Evolutionary conservation across 2,797 vertebrate species (phyloP).

Genomic region (Pseudocheirus occidentalis): DNA sequence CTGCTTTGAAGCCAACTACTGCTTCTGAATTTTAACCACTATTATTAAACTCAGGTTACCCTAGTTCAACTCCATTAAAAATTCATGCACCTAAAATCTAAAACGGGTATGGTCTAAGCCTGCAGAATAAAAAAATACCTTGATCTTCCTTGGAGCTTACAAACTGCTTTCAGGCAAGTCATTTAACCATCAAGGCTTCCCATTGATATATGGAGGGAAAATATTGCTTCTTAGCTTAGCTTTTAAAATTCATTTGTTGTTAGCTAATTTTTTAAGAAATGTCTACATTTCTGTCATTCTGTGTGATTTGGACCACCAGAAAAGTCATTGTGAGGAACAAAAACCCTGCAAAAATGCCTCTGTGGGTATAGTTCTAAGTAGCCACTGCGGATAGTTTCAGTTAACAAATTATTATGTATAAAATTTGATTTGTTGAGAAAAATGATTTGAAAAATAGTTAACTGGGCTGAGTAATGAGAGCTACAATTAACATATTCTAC

Average conservation of each 20-base stretch:
- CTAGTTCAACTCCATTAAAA: background rate
- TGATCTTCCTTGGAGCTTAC: slow-evolving; percentile 6
- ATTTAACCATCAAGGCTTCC: slow-evolving; percentile 53
- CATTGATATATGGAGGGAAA: background rate
- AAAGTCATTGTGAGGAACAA: slow-evolving; percentile 31
- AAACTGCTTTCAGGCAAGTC: slow-evolving; percentile 2
- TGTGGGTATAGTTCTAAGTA: slow-evolving; percentile 45
- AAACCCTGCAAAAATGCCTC: slow-evolving; percentile 51
- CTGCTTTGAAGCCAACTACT: background rate
- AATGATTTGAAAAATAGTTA: slow-evolving; percentile 68
- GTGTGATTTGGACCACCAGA: slow-evolving; percentile 24
- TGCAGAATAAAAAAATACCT: slow-evolving; percentile 15
- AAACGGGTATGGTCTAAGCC: slow-evolving; percentile 26
- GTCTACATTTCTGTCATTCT: slow-evolving; percentile 42
- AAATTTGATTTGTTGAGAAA: slow-evolving; percentile 67
- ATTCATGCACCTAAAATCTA: background rate
- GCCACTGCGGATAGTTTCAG: slow-evolving; percentile 26
- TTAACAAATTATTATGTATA: slow-evolving; percentile 74
- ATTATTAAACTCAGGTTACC: slow-evolving; percentile 2
- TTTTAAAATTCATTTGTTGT: slow-evolving; percentile 53
- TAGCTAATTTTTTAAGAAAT: slow-evolving; percentile 49
- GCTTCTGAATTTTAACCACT: background rate
- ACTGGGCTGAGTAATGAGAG: slow-evolving; percentile 77
- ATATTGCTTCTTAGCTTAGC: slow-evolving; percentile 51
- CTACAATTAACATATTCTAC: slow-evolving; percentile 78